Base-by-base conservation (phyloP, 2,888 invertebrate genomes). In the Willowsia nigromaculata region DNA sequence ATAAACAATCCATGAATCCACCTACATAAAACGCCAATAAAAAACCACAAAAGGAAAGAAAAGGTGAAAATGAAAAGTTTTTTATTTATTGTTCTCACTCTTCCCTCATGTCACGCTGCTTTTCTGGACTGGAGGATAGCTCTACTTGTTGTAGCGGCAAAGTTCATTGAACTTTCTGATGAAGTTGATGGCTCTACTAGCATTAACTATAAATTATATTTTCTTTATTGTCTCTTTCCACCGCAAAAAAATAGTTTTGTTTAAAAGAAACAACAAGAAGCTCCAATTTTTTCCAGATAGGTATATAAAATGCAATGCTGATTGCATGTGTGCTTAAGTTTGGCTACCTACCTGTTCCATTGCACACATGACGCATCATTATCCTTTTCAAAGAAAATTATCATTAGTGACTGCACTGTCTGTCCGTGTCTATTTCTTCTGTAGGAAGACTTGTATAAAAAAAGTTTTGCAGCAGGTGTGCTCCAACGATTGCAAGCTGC, bases 331-430 rank as follows among this genome's bases (percentile, higher is more conserved):
- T 22, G 27, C n/a, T n/a, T n/a, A n/a, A n/a, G n/a, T n/a, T n/a
- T 5, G 71, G 7, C 25, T 74, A 15, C 25, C 81, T 87, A 87
- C 82, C 82, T 87, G 87, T 87, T 87, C 82, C 82, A 74, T 85
- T 62, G 76, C 40, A 50, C 85, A 87, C 82, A 87, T 87, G 87
- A 82, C 87, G 87, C 87, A 30, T 82, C 50, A 86, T 50, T 47
- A 68, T 15, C 25, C 37, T 47, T 13, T 3, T 50, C 11, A 3
- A 11, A 22, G 13, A 56, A 56, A 56, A 56, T 56, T 56, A 56
- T 56, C 56, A 56, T 56, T 25, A 56, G 6, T 25, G 25, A 56
- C 11, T 50, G n/a, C 5, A 11, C 5, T 18, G 18, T 56, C 22
- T 25, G 56, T 56, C 37, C 50, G 11, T 56, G 56, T 22, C 7